These are phyloP conservation scores for Auanema sp. DNA, from an alignment of 2,888 invertebrate species.

Conservation along the genomic window DNA sequence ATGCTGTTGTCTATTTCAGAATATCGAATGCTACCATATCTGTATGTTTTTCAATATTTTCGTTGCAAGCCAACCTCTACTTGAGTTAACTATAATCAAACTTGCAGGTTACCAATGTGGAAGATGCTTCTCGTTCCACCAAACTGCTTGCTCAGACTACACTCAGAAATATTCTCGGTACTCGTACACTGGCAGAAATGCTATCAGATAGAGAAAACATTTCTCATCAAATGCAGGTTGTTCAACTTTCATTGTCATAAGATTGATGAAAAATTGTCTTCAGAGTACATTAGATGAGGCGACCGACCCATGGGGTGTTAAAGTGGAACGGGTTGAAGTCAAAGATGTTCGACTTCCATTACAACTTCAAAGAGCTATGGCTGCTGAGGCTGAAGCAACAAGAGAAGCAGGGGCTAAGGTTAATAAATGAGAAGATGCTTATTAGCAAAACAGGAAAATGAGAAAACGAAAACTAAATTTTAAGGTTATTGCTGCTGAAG, in stretches of 20 bases:
- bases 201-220: slow-evolving; percentile 92
- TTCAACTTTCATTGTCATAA: slow-evolving; percentile 1
- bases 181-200: slow-evolving; percentile 90
- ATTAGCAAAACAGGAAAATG: slow-evolving; percentile 15
- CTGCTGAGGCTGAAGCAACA: slow-evolving; percentile 56
- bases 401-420: slow-evolving; percentile 57
- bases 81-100: neutral
- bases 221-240: slow-evolving; percentile 82
- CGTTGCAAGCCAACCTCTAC: neutral
- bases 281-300: slow-evolving; percentile 65
- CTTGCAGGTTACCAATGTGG: slow-evolving; percentile 18
- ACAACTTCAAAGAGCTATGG: slow-evolving; percentile 55
- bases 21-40: slow-evolving; percentile 97
- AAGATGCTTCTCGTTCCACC: slow-evolving; percentile 66
- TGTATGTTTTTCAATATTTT: slow-evolving; percentile 67
- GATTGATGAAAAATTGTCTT: slow-evolving; percentile 4
- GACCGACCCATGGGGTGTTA: slow-evolving; percentile 67
- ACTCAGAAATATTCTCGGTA: slow-evolving; percentile 84
- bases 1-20: slow-evolving; percentile 74
- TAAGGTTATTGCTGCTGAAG: slow-evolving; percentile 70
- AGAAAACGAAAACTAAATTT: slow-evolving; percentile 4
- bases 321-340: slow-evolving; percentile 88
- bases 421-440: no score
- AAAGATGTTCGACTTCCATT: slow-evolving; percentile 55
- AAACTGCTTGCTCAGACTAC: slow-evolving; percentile 66